These are phyloP conservation scores for Lepidurus packardi DNA, from an alignment of 1,140 invertebrate species.

Conservation along the genomic window DNA sequence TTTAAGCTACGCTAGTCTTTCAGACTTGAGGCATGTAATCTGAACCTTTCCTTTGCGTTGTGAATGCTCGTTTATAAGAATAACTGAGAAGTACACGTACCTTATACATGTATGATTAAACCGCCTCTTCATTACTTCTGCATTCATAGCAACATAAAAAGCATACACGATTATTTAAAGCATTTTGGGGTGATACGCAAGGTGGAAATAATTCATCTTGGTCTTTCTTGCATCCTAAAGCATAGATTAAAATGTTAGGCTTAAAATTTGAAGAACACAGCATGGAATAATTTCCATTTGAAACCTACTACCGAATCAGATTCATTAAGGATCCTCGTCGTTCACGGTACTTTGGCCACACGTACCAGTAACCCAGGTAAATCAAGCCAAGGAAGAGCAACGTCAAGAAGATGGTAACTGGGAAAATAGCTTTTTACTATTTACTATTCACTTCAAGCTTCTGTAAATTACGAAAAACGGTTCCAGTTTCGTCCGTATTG, in stretches of 20 bases:
- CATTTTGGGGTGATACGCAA: background rate
- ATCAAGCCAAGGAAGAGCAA: conserved; percentile 28
- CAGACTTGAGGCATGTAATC: conserved; percentile 5
- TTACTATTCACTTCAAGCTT: background rate
- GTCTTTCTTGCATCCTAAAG: background rate
- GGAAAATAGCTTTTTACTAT: background rate
- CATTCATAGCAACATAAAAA: too few relatives aligned
- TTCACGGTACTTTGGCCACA: conserved; percentile 31
- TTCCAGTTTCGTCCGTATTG: conserved; percentile 23
- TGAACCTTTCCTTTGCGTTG: background rate
- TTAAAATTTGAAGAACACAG: background rate
- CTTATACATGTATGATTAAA: background rate
- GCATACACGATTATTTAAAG: background rate
- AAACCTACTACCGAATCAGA: conserved; percentile 28
- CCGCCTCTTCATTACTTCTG: too few relatives aligned
- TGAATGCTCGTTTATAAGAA: background rate
- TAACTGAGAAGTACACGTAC: background rate
- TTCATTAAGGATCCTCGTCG: conserved; percentile 32
- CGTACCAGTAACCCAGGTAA: conserved; percentile 25
- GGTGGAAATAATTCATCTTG: background rate
- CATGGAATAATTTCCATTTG: too few relatives aligned
- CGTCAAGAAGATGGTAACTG: conserved; percentile 35
- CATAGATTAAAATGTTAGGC: background rate
- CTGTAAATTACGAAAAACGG: conserved; percentile 26
- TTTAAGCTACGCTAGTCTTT: background rate